Evolutionary conservation across 1,140 invertebrate species (phyloP), one percentile per base, ranked within the genome.

Genomic region (Drosophila rhopaloa): DNA sequence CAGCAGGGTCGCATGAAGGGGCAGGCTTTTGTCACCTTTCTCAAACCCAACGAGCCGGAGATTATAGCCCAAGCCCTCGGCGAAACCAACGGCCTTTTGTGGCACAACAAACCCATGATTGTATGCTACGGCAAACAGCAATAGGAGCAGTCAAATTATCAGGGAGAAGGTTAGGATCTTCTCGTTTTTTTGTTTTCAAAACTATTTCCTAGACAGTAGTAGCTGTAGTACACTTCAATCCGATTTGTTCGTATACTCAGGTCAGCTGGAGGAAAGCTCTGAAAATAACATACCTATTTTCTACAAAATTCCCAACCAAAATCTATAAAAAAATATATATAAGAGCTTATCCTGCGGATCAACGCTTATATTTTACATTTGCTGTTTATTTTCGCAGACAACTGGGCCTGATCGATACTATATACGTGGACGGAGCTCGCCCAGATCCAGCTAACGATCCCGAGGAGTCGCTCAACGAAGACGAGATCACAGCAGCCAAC

Each of bases 1-100:
- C 97, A 97, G 92, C 97, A 98, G 92, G 98, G 98, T 0, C 94
- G 97, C 88, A 98, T 99, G 97, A 98, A 98, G 93, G 97, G 97
- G 0, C 98, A 99, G 93, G 97, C 97, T 6, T 99, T 99, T 94
- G 94, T 99, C 0, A 79, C 56, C 29, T 80, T 79, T 40, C 11
- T 54, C 0, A 19, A 55, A 24, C 32, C 44, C 5, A 43, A 7
- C 10, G 10, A 61, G 48, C 8, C 62, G 84, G 93, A 55, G 80
- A 97, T 97, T 2, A 93, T 88, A 95, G 91, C 68, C 27, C 93
- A 94, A 86, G 98, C 98, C 32, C 89, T 98, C 0, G 93, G 94
- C 79, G 96, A 98, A 92, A 98, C 97, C 7, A 98, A 98, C 93
- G 97, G n/a, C 97, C 94, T 97, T 96, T 79, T 98, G 96, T 95